Percentiles rank a stretch among this genome's conserved stretches.
phyloP scores from a whole-genome alignment of 1,140 invertebrate genomes.

The Atta texana region DNA sequence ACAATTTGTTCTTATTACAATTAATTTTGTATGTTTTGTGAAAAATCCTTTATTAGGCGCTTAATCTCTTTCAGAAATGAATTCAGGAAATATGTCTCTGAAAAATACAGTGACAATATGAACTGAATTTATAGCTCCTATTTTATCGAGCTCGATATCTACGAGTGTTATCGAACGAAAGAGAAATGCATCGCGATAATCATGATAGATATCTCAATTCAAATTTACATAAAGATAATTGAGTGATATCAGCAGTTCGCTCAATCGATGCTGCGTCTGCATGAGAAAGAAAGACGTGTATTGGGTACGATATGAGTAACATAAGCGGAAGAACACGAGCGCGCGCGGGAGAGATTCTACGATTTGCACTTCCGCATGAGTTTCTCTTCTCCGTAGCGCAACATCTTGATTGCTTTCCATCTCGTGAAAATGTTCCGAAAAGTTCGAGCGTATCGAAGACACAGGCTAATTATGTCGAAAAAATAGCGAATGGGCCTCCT shows the following conservation, averaged over 20 bases:
- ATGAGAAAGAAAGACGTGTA: not conserved
- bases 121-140: not conserved
- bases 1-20: not conserved
- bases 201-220: slow-evolving; percentile 26
- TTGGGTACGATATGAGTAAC: slow-evolving; percentile 17
- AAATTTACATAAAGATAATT: slow-evolving; percentile 45
- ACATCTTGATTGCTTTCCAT: slow-evolving; percentile 37
- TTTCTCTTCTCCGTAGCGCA: slow-evolving; percentile 29
- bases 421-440: slow-evolving; percentile 67
- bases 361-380: slow-evolving; percentile 43
- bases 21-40: not conserved
- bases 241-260: not conserved
- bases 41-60: not conserved
- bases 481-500: slow-evolving; percentile 24
- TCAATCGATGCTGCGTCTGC: not conserved
- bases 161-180: not conserved
- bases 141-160: slow-evolving; percentile 7
- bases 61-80: not conserved
- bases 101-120: not conserved
- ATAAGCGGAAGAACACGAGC: slow-evolving; percentile 40
- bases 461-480: slow-evolving; percentile 68
- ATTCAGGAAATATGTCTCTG: not conserved
- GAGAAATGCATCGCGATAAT: slow-evolving; percentile 44
- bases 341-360: not conserved
- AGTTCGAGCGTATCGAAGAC: slow-evolving; percentile 67